phyloP scores from a whole-genome alignment of 2,888 invertebrate genomes.

The Heliconius aoede region DNA sequence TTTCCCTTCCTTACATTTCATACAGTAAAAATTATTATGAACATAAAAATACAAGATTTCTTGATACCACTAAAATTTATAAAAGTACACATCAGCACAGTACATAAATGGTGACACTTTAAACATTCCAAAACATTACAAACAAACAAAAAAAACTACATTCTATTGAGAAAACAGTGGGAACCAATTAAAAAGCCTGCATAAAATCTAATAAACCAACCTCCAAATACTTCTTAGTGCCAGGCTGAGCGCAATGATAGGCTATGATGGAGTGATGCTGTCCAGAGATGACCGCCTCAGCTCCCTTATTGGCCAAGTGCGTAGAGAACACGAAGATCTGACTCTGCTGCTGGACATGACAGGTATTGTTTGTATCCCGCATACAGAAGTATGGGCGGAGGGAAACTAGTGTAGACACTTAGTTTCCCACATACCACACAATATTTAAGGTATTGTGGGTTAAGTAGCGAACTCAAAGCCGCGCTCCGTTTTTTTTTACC shows the following conservation, averaged over 20 bases:
- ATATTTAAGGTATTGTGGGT: neutral
- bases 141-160: neutral
- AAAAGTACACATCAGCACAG: neutral
- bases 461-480: neutral
- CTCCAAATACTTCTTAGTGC: conserved; percentile 97
- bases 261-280: conserved; percentile 96
- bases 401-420: too few relatives aligned
- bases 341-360: conserved; percentile 93
- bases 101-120: neutral
- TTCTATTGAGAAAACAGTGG: too few relatives aligned
- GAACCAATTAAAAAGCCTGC: neutral
- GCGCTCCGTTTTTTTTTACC: neutral
- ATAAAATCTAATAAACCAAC: conserved; percentile 66
- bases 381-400: too few relatives aligned
- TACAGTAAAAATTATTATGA: too few relatives aligned
- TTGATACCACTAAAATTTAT: neutral
- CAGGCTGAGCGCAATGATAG: conserved; percentile 97
- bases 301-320: conserved; percentile 95
- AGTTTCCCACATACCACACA: neutral
- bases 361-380: conserved; percentile 59
- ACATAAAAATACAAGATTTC: too few relatives aligned
- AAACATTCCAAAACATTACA: neutral
- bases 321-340: conserved; percentile 99
- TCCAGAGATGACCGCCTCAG: conserved; percentile 94
- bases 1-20: too few relatives aligned